Conservation (phyloP, 2,113 vertebrate species). For the Pungitius pungitius region DNA sequence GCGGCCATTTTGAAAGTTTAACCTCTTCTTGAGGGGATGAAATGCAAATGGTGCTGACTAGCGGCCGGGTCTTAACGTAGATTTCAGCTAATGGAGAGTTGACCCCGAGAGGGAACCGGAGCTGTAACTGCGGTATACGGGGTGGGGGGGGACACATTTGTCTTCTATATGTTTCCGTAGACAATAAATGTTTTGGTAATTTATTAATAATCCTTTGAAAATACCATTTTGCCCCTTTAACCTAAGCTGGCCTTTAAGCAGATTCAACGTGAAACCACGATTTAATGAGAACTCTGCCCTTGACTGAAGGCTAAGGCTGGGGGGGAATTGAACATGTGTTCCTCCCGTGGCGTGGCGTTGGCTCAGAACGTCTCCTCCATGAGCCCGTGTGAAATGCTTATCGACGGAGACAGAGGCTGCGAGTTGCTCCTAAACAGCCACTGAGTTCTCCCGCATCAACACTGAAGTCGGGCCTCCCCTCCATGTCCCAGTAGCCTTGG, state of each 20-base stretch:
- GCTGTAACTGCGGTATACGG: not conserved
- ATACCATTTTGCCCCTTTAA: not conserved
- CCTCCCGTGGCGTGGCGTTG: not conserved
- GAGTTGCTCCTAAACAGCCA: conserved; percentile 21
- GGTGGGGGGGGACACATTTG: not conserved
- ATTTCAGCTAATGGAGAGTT: not conserved
- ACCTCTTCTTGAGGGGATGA: no score
- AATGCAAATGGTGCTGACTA: not conserved
- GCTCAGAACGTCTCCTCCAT: conserved; percentile 17
- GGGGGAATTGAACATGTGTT: not conserved
- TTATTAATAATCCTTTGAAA: not conserved
- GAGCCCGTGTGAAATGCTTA: not conserved
- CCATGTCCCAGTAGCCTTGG: conserved; percentile 19
- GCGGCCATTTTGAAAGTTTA: not conserved
- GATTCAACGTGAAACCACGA: not conserved
- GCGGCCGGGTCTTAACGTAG: not conserved
- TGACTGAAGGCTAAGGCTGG: not conserved
- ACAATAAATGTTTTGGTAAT: not conserved
- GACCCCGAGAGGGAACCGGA: not conserved
- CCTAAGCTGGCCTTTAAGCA: not conserved
- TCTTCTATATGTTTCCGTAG: not conserved
- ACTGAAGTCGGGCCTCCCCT: conserved; percentile 20
- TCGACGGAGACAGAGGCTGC: conserved; percentile 6
- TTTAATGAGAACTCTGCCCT: not conserved
- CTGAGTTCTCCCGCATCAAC: conserved; percentile 32